These are phyloP conservation scores for Chlamydotis undulata DNA, from an alignment of 2,113 vertebrate species.

Conservation along the genomic window DNA sequence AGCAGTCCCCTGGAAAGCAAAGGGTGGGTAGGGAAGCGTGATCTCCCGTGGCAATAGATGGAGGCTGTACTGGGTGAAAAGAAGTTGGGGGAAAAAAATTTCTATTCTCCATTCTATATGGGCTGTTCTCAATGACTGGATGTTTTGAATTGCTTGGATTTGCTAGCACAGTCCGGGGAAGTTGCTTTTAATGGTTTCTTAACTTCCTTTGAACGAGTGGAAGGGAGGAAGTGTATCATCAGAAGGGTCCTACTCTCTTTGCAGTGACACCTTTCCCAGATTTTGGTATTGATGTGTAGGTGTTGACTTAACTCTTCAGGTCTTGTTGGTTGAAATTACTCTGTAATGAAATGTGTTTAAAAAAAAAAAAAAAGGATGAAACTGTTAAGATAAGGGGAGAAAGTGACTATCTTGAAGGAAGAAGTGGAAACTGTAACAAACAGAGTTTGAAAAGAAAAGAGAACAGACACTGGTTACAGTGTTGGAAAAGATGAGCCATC, in stretches of 20 bases:
- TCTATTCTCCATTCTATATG: background rate
- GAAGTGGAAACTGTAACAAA: background rate
- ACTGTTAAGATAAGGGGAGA: background rate
- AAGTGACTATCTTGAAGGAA: background rate
- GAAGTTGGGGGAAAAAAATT: background rate
- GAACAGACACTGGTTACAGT: background rate
- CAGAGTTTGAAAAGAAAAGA: background rate
- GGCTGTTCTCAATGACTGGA: background rate
- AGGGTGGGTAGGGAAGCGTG: background rate
- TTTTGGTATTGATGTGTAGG: background rate
- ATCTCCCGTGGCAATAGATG: background rate
- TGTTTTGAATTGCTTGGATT: background rate
- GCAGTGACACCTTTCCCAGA: background rate
- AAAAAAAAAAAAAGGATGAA: background rate
- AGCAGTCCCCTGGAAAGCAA: background rate
- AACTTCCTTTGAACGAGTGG: background rate
- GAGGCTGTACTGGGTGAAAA: background rate
- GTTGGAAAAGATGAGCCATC: background rate
- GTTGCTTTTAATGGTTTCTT: background rate
- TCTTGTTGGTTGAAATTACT: background rate
- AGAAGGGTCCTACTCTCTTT: background rate
- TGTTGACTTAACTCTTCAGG: background rate
- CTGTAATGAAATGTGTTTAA: background rate
- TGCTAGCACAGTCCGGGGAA: background rate
- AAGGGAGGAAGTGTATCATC: background rate